Base-by-base conservation (phyloP, 2,113 vertebrate genomes). In the Pelodiscus sinensis region DNA sequence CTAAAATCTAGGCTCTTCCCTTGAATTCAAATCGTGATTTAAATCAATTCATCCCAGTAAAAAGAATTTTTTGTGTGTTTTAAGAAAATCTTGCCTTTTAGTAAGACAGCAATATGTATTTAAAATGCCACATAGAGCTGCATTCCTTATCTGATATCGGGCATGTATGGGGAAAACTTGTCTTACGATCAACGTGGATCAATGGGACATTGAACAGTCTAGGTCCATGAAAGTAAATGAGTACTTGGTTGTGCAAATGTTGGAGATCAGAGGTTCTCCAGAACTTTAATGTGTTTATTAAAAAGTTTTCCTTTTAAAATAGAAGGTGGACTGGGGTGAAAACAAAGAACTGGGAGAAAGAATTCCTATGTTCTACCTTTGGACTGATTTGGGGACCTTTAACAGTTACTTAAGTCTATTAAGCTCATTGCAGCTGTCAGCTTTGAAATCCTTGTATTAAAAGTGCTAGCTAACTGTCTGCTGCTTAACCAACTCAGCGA, bases 101-200 rank as follows among this genome's bases (percentile, higher is more conserved):
- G 22, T 54, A 2, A 83, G 62, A 68, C 31, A 68, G 62, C 62
- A 88, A 86, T 79, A 56, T 57, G 81, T 1, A 0, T 5, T 58
- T 15, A n/a, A 5, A 87, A 88, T 22, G 81, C 3, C 21, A 9
- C 1, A 0, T 8, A 68, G 12, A 0, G 0, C 24, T 35, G 50
- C 79, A 57, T 3, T 44, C 35, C 56, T 82, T 0, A 79, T 22
- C 25, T 71, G 57, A 22, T 44, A 54, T 71, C 29, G 92, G 68
- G 4, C n/a, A 9, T 87, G 52, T 18, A 55, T n/a, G 71, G 11
- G n/a, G 44, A 50, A 88, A 77, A 84, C 16, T 50, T 82, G 62
- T 51, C 35, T 80, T 85, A 27, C 5, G 24, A 15, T 24, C 38
- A 57, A n/a, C 89, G 14, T 4, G 24, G 79, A 79, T 54, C 44